Evolutionary conservation across 2,888 invertebrate genomes (phyloP).

Genomic region (Xestia sexstrigata): DNA sequence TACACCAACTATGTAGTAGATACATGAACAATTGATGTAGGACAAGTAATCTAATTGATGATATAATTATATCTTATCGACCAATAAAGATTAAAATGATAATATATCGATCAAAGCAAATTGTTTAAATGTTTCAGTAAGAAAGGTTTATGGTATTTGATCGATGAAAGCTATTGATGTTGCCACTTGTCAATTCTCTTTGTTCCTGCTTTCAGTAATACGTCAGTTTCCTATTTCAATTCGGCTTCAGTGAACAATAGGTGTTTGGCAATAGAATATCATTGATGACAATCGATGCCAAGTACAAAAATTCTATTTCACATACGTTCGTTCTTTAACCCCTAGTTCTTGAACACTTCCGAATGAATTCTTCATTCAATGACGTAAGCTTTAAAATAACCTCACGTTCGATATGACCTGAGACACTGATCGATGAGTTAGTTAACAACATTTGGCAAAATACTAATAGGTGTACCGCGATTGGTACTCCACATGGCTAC

Average conservation of each 20-base stretch:
- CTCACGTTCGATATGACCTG: not conserved
- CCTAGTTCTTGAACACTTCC: constrained; percentile 26
- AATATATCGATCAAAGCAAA: constrained; percentile 31
- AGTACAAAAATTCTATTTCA: constrained; percentile 19
- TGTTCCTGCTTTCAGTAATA: constrained; percentile 12
- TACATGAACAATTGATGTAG: constrained; percentile 38
- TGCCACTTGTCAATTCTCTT: not conserved
- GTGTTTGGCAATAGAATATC: constrained; percentile 31
- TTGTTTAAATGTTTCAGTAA: constrained; percentile 26
- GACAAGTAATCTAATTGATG: constrained; percentile 56
- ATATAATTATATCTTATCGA: constrained; percentile 68
- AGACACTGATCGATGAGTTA: constrained; percentile 46
- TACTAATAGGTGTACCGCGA: constrained; percentile 38
- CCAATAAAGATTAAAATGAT: constrained; percentile 47
- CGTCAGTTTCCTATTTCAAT: constrained; percentile 6
- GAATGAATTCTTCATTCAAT: constrained; percentile 42
- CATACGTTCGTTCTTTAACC: constrained; percentile 19
- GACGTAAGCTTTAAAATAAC: constrained; percentile 31
- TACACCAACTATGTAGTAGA: constrained; percentile 39
- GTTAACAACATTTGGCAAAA: constrained; percentile 48
- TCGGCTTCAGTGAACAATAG: not conserved
- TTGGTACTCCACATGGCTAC: constrained; percentile 37
- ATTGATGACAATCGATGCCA: constrained; percentile 23
- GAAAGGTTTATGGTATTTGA: constrained; percentile 20
- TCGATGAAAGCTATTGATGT: constrained; percentile 8